These are phyloP conservation scores for Danio tinwini DNA, from an alignment of 2,797 vertebrate species.

Conservation along the genomic window DNA sequence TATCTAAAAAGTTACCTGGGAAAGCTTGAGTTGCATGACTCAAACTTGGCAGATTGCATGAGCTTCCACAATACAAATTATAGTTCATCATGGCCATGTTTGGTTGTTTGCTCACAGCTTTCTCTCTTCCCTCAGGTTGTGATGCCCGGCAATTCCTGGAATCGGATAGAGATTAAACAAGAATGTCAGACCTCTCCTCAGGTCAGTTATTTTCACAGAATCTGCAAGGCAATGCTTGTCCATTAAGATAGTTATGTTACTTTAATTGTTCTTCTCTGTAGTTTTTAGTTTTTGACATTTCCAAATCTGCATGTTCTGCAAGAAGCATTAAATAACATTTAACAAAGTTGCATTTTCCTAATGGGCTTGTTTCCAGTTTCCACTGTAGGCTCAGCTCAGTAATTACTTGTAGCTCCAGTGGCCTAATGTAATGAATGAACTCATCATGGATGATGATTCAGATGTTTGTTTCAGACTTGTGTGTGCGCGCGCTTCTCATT, in stretches of 20 bases:
- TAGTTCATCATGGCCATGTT: constrained; percentile 64
- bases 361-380: constrained; percentile 16
- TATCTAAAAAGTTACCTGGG: constrained; percentile 27
- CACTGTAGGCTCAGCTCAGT: not conserved
- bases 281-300: constrained; percentile 51
- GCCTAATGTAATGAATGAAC: constrained; percentile 7
- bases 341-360: not conserved
- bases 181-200: constrained; percentile 65
- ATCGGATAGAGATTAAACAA: constrained; percentile 62
- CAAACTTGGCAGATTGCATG: constrained; percentile 87
- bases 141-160: constrained; percentile 63
- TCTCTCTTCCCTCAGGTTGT: constrained; percentile 76
- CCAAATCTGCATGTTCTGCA: constrained; percentile 14
- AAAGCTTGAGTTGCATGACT: constrained; percentile 91
- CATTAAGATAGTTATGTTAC: not conserved
- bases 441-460: not conserved
- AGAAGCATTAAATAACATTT: constrained; percentile 18
- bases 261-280: not conserved
- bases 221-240: not conserved
- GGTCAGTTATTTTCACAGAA: constrained; percentile 63
- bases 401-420: constrained; percentile 6
- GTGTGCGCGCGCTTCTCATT: not conserved
- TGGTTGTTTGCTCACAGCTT: constrained; percentile 72
- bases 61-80: constrained; percentile 62
- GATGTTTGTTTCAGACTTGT: not conserved